Evolutionary conservation across 2,113 vertebrate species (phyloP), one percentile per base, ranked within the genome.

Genomic region (Boleophthalmus pectinirostris): DNA sequence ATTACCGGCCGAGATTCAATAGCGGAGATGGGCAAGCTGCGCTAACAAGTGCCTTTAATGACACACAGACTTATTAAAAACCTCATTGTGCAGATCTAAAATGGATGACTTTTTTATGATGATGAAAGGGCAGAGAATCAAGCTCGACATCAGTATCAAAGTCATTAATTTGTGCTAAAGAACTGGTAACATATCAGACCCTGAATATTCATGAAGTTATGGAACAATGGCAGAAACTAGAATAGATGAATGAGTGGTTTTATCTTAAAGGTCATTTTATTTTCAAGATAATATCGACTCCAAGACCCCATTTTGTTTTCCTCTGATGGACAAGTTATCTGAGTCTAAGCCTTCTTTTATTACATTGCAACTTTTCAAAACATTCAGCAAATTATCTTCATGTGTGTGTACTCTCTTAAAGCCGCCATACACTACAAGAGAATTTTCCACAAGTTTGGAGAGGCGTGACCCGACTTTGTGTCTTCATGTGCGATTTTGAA

Each of bases 161-260:
- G 58, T 66, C 68, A 81, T 82, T 79, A 35, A 82, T 83, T 63
- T 64, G 45, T 49, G 53, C 69, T 25, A 73, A 24, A 60, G 69
- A 46, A 74, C 51, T 69, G 24, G 66, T 82, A 63, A 82, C 68
- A 63, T 66, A 66, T 1, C 6, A 80, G 80, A 66, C 73, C 72
- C 84, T 85, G 72, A 87, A 83, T 85, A 81, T 87, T 87, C 82
- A 83, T 80, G 56, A 73, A 10, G 67, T 81, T 45, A 46, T 10
- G 64, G 69, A 65, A 70, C 54, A 61, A 68, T 74, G 58, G 70
- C 61, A 68, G 77, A 69, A 38, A 60, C 67, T 7, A n/a, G 51
- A 20, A 53, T 20, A 64, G 69, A 46, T 68, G 47, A 70, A 64
- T 24, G 47, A 66, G 38, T 68, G 69, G 38, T 69, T 74, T 68